Evolutionary conservation across 1,140 invertebrate genomes (phyloP).

Genomic region (Drosophila rufa): DNA sequence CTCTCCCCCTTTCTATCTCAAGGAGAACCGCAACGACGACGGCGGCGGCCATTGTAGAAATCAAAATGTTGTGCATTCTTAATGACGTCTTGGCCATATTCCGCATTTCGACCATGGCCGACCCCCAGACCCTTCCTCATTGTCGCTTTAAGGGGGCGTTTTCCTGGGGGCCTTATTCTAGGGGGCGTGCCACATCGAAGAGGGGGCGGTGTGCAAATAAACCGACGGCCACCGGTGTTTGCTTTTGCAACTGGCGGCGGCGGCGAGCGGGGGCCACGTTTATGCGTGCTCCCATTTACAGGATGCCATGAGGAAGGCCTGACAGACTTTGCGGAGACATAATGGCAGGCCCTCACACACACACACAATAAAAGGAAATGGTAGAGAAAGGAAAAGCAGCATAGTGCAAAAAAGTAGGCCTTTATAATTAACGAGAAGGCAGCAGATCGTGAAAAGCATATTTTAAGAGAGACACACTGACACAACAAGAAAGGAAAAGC

Average conservation of each 20-base stretch:
- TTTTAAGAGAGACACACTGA: constrained; percentile 2
- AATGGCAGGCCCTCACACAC: constrained; percentile 1
- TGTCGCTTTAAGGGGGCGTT: constrained; percentile 18
- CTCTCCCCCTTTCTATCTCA: not conserved
- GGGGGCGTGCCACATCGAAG: constrained; percentile 24
- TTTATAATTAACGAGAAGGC: constrained; percentile 5
- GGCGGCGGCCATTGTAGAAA: constrained; percentile 66
- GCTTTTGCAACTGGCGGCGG: constrained; percentile 23
- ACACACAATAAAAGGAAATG: not conserved
- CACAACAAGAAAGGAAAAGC: not conserved
- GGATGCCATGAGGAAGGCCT: constrained; percentile 9
- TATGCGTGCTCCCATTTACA: constrained; percentile 28
- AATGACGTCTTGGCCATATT: constrained; percentile 56
- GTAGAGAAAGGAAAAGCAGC: constrained; percentile 8
- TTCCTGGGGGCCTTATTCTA: not conserved
- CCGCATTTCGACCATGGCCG: not conserved
- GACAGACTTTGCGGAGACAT: constrained; percentile 6
- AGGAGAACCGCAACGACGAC: constrained; percentile 50
- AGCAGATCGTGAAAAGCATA: not conserved
- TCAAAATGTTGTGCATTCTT: constrained; percentile 77
- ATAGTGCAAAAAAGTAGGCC: not conserved
- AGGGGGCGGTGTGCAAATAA: constrained; percentile 46
- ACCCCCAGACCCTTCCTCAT: not conserved
- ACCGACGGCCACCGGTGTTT: constrained; percentile 44
- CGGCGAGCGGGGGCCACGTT: constrained; percentile 9